Conservation (phyloP, 2,888 invertebrate species). For the Euproctis similis region DNA sequence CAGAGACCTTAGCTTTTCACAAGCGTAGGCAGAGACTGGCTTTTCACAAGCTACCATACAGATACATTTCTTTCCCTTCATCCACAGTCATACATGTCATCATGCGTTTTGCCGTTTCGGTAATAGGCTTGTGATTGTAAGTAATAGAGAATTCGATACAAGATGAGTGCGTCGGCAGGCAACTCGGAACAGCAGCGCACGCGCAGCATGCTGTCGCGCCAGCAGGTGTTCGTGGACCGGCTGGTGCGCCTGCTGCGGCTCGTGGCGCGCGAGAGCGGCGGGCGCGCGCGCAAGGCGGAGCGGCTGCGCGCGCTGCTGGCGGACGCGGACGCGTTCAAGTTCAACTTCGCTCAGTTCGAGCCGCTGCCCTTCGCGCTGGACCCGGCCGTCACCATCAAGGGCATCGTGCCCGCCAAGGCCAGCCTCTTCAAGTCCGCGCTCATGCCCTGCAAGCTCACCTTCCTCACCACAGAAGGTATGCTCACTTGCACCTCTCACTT, state of each 20-base stretch:
- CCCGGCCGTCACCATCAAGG: slow-evolving; percentile 91
- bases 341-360: slow-evolving; percentile 92
- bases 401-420: slow-evolving; percentile 91
- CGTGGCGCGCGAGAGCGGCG: slow-evolving; percentile 93
- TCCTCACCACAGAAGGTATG: slow-evolving; percentile 85
- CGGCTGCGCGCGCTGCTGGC: slow-evolving; percentile 88
- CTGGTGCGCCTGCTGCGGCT: slow-evolving; percentile 90
- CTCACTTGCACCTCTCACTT: too few relatives aligned
- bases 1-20: too few relatives aligned
- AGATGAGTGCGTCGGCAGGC: too few relatives aligned
- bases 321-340: slow-evolving; percentile 87
- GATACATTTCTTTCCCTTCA: too few relatives aligned
- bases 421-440: slow-evolving; percentile 96
- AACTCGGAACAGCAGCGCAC: slow-evolving; percentile 83
- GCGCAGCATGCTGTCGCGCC: slow-evolving; percentile 85
- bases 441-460: slow-evolving; percentile 95
- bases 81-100: too few relatives aligned
- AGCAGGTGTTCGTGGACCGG: slow-evolving; percentile 93
- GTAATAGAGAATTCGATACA: not conserved
- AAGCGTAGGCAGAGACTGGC: too few relatives aligned
- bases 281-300: slow-evolving; percentile 93
- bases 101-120: too few relatives aligned
- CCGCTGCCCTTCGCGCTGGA: slow-evolving; percentile 96
- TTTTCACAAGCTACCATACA: too few relatives aligned
- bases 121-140: not conserved